phyloP scores from a whole-genome alignment of 2,113 vertebrate species.

The Chinchilla lanigera region DNA sequence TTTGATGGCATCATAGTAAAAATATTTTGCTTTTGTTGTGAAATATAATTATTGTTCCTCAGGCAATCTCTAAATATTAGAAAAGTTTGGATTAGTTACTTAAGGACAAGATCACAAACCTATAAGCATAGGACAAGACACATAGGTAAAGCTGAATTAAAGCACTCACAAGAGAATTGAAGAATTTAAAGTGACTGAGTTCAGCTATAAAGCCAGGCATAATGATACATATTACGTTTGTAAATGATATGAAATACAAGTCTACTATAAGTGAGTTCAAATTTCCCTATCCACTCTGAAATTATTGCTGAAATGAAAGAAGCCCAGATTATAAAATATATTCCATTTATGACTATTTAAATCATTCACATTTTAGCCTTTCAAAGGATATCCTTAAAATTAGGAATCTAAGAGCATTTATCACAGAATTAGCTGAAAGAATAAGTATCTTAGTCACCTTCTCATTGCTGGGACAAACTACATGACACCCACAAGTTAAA shows the following conservation, averaged over 20 bases:
- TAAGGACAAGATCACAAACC: neutral
- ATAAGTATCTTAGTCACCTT: neutral
- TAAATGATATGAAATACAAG: conserved; percentile 9
- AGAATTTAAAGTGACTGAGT: neutral
- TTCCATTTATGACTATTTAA: neutral
- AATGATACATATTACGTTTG: neutral
- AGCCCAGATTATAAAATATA: neutral
- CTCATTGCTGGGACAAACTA: neutral
- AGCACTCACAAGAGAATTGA: neutral
- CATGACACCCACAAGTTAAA: neutral
- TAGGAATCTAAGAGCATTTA: neutral
- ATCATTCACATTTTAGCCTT: neutral
- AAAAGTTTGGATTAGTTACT: neutral
- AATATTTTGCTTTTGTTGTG: conserved; percentile 38
- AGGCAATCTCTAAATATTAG: neutral
- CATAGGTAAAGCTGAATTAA: neutral
- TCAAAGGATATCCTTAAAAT: neutral
- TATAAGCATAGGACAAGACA: neutral
- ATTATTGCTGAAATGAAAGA: conserved; percentile 8
- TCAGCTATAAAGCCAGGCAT: neutral
- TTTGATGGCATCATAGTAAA: conserved; percentile 17
- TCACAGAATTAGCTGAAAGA: neutral
- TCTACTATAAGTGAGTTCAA: neutral
- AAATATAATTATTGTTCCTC: neutral
- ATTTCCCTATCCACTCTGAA: neutral